Conservation (phyloP, 2,888 invertebrate genomes). For the Myopa testacea region DNA sequence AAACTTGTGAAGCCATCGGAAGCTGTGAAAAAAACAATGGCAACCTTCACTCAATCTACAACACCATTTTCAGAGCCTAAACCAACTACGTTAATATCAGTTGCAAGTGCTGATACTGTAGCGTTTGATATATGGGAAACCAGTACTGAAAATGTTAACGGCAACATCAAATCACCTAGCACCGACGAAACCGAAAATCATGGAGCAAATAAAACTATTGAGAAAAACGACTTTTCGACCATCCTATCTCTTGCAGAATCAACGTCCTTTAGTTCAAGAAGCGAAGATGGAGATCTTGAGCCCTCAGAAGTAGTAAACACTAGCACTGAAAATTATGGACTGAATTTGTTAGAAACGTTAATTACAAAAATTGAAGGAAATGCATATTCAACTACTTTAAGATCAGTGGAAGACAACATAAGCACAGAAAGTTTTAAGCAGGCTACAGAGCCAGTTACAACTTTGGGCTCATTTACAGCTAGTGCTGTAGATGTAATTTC, state of each 20-base stretch:
- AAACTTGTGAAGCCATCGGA: not conserved
- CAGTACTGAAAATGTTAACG: not conserved
- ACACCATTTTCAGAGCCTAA: not conserved
- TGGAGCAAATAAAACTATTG: no score
- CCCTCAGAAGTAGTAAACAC: not conserved
- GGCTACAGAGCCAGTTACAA: not conserved
- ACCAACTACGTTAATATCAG: not conserved
- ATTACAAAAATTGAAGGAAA: not conserved
- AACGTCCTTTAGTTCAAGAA: not conserved
- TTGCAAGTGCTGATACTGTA: not conserved
- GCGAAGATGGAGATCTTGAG: not conserved
- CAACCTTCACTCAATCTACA: not conserved
- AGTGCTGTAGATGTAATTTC: not conserved
- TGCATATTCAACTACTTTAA: not conserved
- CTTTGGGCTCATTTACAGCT: not conserved
- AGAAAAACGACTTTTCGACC: not conserved
- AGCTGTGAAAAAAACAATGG: not conserved
- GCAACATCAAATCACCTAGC: not conserved
- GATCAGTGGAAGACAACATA: not conserved
- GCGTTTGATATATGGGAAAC: not conserved
- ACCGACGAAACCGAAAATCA: not conserved
- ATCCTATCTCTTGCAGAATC: not conserved
- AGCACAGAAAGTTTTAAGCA: not conserved
- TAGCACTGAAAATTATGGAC: not conserved
- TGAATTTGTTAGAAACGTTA: not conserved